Evolutionary conservation across 2,888 invertebrate genomes (phyloP), one percentile per base, ranked within the genome.

Genomic region (Meandrusa payeni): DNA sequence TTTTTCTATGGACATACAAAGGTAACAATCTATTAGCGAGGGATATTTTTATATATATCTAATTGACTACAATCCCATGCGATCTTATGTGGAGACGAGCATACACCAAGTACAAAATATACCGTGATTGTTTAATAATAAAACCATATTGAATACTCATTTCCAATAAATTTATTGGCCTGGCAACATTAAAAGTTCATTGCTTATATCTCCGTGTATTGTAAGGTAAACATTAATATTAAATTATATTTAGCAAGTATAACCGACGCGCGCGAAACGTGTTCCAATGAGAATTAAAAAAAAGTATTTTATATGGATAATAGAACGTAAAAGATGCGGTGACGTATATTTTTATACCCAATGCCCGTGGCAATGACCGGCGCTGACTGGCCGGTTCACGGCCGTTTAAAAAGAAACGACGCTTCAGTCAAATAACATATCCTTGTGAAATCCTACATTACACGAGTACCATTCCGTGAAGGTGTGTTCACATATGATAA

Each of bases 321-420:
- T 47, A 54, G 39, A 59, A 55, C 53, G 57, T 58, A 57, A 56
- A 53, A 55, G 59, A 59, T 57, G 52, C 54, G 72, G 73, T 77
- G 79, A 78, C 74, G 79, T 78, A 80, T n/a, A n/a, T 77, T 76
- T 79, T 79, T 77, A 76, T 78, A 76, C 66, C 27, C 68, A 67
- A 68, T 64, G 77, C 59, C 69, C 78, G 79, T 81, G 83, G 83
- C 85, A 85, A 83, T 83, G 85, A 83, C 85, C 85, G 80, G 65
- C 52, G 61, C 65, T 59, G 61, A 55, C 69, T 70, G 61, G 61
- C 60, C 73, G 72, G 85, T 85, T 85, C 85, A 85, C 65, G 83
- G 85, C 75, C 85, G 79, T 79, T 75, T 77, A 70, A 61, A 68
- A 73, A 70, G 67, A 47, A 52, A 52, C 70, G 69, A 74, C 64